Percentiles rank a stretch among this genome's conserved stretches.
These are phyloP conservation scores for Archips xylosteana DNA, from an alignment of 2,888 invertebrate species.

Conservation along the genomic window DNA sequence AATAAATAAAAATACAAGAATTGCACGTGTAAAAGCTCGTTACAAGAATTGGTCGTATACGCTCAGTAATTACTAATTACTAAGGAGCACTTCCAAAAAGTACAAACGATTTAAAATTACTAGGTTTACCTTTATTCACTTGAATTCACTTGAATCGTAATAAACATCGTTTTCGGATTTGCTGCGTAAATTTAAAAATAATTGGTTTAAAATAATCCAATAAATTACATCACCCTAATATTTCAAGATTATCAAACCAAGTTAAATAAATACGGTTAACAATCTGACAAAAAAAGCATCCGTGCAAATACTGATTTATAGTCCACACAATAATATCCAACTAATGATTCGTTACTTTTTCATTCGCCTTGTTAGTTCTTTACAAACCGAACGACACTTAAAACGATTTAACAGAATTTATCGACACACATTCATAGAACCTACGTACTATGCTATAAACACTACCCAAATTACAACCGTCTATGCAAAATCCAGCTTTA, in stretches of 20 bases:
- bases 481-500: constrained; percentile 9
- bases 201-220: constrained; percentile 13
- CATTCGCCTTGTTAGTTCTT: constrained; percentile 52
- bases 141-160: neutral
- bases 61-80: too few relatives aligned
- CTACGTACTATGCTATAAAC: constrained; percentile 36
- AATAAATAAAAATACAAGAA: too few relatives aligned
- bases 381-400: constrained; percentile 60
- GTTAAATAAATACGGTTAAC: constrained; percentile 36
- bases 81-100: too few relatives aligned
- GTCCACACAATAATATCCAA: constrained; percentile 43
- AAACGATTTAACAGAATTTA: constrained; percentile 63
- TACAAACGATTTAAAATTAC: neutral
- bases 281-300: constrained; percentile 17
- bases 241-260: constrained; percentile 34
- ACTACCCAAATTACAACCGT: neutral
- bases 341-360: constrained; percentile 57
- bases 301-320: constrained; percentile 36
- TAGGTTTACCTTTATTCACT: too few relatives aligned
- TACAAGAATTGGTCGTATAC: too few relatives aligned
- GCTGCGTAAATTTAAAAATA: neutral
- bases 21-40: too few relatives aligned
- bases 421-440: constrained; percentile 58
- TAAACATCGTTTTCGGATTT: neutral
- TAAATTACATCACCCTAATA: constrained; percentile 25